Base-by-base conservation (phyloP, 2,888 invertebrate species). In the Cheilosia impressa region DNA sequence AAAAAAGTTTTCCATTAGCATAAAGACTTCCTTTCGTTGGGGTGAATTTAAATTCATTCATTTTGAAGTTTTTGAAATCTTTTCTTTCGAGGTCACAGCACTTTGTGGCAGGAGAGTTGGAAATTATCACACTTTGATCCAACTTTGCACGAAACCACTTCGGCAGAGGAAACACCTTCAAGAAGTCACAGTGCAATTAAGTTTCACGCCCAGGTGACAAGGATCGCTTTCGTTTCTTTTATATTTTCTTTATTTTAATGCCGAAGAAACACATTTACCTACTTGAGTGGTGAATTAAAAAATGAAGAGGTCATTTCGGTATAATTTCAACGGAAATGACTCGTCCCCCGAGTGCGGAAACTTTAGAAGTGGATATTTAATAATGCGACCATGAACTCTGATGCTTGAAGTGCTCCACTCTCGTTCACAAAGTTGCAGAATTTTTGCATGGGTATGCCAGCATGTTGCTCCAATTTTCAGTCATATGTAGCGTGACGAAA, bases 41-140 rank as follows among this genome's bases (percentile, higher is more conserved):
- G 81, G 81, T 81, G 58, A 81, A 66, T 63, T 81, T 69, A 76
- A 76, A 81, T 81, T 81, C 69, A 81, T 81, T 81, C 66, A 60
- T 80, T 66, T 73, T 53, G 45, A 81, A 81, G 68, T 81, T 81
- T 57, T 52, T 24, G n/a, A 62, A 79, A 73, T 66, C 22, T 71
- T 31, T 65, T 38, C 22, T 9, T 52, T 63, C 45, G 45, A 80
- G 79, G 79, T 60, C 78, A 53, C 22, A 43, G 27, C 53, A 65
- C 52, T 77, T 72, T 60, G 65, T 60, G 71, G 58, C 47, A 45
- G 55, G n/a, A 38, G 58, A 55, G 22, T 27, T 45, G 17, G 62
- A 71, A 71, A 76, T 65, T 69, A 81, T 65, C 66, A 52, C 76
- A 71, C 71, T 69, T 60, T 71, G 65, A 63, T 66, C 47, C 31